Conservation (phyloP, 2,888 invertebrate genomes). For the Xestia xanthographa region DNA sequence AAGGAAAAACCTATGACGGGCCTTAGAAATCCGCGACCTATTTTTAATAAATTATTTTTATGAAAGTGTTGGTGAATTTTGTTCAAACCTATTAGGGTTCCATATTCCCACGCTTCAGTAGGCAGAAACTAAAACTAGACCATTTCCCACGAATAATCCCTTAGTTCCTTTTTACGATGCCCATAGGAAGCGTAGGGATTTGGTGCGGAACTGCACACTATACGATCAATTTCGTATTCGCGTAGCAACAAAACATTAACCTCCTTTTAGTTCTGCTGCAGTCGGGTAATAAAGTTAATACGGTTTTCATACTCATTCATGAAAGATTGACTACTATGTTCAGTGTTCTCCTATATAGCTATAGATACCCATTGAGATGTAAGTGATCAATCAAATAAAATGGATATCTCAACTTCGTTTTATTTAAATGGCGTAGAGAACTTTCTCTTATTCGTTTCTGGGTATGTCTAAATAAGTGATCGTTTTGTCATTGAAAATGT, state of each 20-base stretch:
- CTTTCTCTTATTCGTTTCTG: constrained; percentile 43
- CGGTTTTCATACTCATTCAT: constrained; percentile 19
- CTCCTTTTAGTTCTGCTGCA: background rate
- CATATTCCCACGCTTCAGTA: no score
- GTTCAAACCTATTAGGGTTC: no score
- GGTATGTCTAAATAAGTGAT: constrained; percentile 20
- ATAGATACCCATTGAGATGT: constrained; percentile 1
- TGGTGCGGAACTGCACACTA: constrained; percentile 10
- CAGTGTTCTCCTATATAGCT: constrained; percentile 1
- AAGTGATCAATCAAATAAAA: constrained; percentile 46
- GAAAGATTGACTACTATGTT: constrained; percentile 34
- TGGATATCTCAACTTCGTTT: constrained; percentile 33
- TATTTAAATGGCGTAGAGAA: constrained; percentile 47
- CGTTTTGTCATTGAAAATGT: constrained; percentile 20
- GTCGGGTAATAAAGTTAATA: constrained; percentile 25
- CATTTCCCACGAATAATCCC: constrained; percentile 47
- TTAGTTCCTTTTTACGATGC: constrained; percentile 50
- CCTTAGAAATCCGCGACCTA: no score
- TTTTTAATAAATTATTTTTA: no score
- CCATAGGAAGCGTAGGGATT: constrained; percentile 47
- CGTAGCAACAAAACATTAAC: constrained; percentile 36
- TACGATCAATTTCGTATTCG: constrained; percentile 18
- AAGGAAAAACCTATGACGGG: no score
- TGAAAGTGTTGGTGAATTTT: no score
- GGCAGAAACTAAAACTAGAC: constrained; percentile 31